Conservation (phyloP, 2,797 vertebrate genomes). For the Gambusia yucatana region DNA sequence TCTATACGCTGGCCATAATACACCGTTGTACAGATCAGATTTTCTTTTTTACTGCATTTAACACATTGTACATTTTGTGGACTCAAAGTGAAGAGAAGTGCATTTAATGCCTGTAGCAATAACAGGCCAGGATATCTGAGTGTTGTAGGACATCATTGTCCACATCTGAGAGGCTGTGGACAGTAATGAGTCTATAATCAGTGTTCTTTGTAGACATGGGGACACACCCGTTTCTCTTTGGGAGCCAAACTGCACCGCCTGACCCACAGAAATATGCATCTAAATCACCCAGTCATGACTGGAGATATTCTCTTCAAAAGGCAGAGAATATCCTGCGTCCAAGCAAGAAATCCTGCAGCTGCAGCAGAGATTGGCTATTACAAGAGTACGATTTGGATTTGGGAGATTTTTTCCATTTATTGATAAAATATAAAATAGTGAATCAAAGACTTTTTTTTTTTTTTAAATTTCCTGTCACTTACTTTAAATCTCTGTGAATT, state of each 20-base stretch:
- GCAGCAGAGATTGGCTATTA: background rate
- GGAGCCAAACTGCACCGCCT: conserved; percentile 1
- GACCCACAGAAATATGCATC: background rate
- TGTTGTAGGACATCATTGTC: background rate
- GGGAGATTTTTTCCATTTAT: background rate
- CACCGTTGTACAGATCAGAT: background rate
- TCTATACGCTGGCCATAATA: no score
- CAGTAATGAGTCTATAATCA: background rate
- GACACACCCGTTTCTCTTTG: background rate
- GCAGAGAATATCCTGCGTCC: background rate
- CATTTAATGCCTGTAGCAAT: background rate
- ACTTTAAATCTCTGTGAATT: conserved; percentile 94
- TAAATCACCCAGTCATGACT: background rate
- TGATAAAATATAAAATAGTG: background rate
- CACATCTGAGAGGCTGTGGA: conserved; percentile 3
- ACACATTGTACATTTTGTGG: background rate
- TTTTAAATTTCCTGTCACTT: conserved; percentile 61
- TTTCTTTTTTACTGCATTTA: background rate
- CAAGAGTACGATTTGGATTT: background rate
- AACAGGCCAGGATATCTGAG: background rate
- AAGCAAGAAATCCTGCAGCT: background rate
- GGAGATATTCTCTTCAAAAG: background rate
- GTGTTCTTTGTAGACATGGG: background rate
- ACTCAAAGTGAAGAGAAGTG: background rate
- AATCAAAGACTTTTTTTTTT: background rate